These are phyloP conservation scores for Drosophila simulans DNA, from an alignment of 1,140 invertebrate species.

Conservation along the genomic window DNA sequence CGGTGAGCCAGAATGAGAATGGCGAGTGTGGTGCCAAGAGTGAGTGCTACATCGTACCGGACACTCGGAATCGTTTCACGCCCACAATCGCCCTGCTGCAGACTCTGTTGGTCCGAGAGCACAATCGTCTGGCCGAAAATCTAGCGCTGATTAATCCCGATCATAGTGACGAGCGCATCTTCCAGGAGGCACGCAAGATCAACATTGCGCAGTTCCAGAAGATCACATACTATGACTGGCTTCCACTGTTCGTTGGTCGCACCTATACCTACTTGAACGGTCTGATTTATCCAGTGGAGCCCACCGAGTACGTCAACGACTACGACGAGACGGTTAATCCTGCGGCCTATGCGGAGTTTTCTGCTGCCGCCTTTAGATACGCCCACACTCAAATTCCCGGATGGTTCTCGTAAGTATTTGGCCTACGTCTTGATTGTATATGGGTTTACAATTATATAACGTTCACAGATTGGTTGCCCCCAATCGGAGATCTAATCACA, in stretches of 20 bases:
- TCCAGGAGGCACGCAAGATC: conserved; percentile 94
- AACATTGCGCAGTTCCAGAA: conserved; percentile 91
- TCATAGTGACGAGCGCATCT: conserved; percentile 94
- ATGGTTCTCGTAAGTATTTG: conserved; percentile 88
- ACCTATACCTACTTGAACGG: conserved; percentile 89
- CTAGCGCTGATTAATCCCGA: conserved; percentile 92
- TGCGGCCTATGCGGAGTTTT: conserved; percentile 92
- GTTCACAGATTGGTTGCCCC: conserved; percentile 88
- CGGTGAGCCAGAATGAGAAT: conserved; percentile 87
- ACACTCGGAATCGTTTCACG: conserved; percentile 94
- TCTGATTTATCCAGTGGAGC: conserved; percentile 86
- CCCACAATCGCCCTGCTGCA: conserved; percentile 92
- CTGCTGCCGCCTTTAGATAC: conserved; percentile 93
- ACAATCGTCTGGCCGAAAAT: conserved; percentile 93
- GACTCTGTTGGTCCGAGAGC: conserved; percentile 93
- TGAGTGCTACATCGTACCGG: conserved; percentile 90
- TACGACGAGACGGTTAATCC: conserved; percentile 93
- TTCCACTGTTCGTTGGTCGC: conserved; percentile 91
- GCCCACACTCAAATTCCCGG: conserved; percentile 93
- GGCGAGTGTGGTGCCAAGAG: conserved; percentile 87
- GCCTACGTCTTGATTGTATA: background rate
- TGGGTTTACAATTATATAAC: conserved; percentile 11
- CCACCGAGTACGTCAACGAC: conserved; percentile 91
- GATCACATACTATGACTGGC: conserved; percentile 93
- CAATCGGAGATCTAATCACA: conserved; percentile 86